phyloP scores from a whole-genome alignment of 2,888 invertebrate genomes.

The Venusia cambrica region DNA sequence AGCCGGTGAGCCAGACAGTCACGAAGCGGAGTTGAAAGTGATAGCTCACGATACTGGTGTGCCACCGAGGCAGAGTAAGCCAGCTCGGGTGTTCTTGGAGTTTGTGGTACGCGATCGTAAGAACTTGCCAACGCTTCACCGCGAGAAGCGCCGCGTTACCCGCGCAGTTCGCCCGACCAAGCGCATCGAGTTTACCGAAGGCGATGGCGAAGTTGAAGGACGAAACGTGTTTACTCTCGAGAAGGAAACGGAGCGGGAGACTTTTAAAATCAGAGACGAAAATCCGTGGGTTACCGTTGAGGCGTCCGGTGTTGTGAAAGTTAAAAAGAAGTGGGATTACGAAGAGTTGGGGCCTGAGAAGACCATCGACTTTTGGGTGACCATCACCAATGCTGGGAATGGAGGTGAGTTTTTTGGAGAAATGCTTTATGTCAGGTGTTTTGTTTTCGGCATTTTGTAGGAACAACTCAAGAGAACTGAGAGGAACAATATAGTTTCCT shows the following conservation, averaged over 20 bases:
- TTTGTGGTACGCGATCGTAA: constrained; percentile 83
- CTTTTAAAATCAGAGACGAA: constrained; percentile 95
- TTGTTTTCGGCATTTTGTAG: constrained; percentile 15
- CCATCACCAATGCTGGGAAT: constrained; percentile 93
- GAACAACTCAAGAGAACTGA: constrained; percentile 22
- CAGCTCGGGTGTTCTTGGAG: constrained; percentile 89
- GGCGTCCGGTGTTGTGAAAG: constrained; percentile 94
- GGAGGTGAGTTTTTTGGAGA: constrained; percentile 84
- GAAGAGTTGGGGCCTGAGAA: constrained; percentile 96
- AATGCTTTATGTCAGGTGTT: too few relatives aligned
- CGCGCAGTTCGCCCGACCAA: constrained; percentile 97
- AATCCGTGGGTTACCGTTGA: constrained; percentile 97
- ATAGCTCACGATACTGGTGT: constrained; percentile 91
- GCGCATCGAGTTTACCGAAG: constrained; percentile 94
- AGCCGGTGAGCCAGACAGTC: constrained; percentile 87
- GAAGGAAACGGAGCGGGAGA: constrained; percentile 95
- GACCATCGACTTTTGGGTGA: constrained; percentile 97
- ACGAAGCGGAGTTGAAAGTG: constrained; percentile 86
- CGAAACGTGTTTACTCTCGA: constrained; percentile 94
- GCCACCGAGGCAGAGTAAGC: constrained; percentile 86
- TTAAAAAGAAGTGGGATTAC: constrained; percentile 98
- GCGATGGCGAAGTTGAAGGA: constrained; percentile 93
- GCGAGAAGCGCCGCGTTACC: constrained; percentile 90
- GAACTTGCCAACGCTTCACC: constrained; percentile 83
- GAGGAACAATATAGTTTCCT: too few relatives aligned